These are phyloP conservation scores for Sinelater perroti DNA, from an alignment of 2,888 invertebrate species.

Conservation along the genomic window DNA sequence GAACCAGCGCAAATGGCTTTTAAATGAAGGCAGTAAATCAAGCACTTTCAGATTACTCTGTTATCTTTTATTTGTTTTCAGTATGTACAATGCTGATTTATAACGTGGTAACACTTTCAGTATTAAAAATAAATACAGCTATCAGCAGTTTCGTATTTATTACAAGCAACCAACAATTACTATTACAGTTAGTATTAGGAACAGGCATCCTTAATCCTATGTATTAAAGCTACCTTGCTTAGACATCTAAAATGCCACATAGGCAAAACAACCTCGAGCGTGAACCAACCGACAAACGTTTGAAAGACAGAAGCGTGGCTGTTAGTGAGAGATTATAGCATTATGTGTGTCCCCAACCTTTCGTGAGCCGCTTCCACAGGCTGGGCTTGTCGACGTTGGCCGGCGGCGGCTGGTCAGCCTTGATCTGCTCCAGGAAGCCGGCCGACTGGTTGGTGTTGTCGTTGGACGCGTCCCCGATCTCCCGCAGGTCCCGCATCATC, in stretches of 20 bases:
- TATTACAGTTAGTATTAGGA: slow-evolving; percentile 22
- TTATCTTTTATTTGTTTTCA: slow-evolving; percentile 8
- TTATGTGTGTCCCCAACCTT: slow-evolving; percentile 55
- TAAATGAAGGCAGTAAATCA: too few species aligned
- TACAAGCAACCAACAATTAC: slow-evolving; percentile 9
- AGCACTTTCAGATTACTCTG: too few species aligned
- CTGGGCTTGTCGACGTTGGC: slow-evolving; percentile 61
- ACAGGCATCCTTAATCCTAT: slow-evolving; percentile 28
- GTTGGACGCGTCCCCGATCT: slow-evolving; percentile 61
- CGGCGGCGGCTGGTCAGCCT: slow-evolving; percentile 59
- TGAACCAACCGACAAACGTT: too few species aligned
- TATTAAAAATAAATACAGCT: slow-evolving; percentile 10
- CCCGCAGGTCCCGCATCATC: slow-evolving; percentile 84
- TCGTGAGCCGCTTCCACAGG: slow-evolving; percentile 60
- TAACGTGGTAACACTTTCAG: slow-evolving; percentile 5
- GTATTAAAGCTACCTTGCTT: slow-evolving; percentile 28
- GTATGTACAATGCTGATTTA: slow-evolving; percentile 9
- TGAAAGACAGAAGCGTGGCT: too few species aligned
- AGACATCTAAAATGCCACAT: slow-evolving; percentile 14
- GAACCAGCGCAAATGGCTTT: too few species aligned
- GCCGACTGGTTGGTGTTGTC: slow-evolving; percentile 50
- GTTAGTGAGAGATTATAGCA: not conserved
- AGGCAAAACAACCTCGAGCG: slow-evolving; percentile 1
- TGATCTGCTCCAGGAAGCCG: slow-evolving; percentile 60
- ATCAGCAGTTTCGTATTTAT: slow-evolving; percentile 11